Conservation (phyloP, 2,797 vertebrate species). For the Schizopygopsis malacanthus region DNA sequence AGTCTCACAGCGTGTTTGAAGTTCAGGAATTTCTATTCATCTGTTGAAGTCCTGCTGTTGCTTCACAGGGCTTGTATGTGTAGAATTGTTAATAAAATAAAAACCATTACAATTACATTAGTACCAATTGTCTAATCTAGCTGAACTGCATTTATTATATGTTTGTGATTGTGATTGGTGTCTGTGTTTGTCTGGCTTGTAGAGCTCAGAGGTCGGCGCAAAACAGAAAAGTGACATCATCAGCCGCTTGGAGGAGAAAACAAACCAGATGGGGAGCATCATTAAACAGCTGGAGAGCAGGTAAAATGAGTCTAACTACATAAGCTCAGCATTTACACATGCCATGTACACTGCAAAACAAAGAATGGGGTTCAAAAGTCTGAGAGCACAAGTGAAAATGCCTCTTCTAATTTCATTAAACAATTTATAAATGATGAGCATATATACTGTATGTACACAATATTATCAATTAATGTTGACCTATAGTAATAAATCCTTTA, state of each 20-base stretch:
- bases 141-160: neutral
- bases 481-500: neutral
- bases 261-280: constrained; percentile 94
- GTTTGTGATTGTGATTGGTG: neutral
- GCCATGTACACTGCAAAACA: neutral
- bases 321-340: neutral
- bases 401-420: neutral
- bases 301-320: constrained; percentile 72
- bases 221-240: constrained; percentile 96
- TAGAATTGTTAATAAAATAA: neutral
- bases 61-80: neutral
- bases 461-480: neutral
- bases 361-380: neutral
- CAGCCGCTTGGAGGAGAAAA: constrained; percentile 93
- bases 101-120: neutral
- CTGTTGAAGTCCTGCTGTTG: neutral
- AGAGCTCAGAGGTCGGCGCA: constrained; percentile 88
- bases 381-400: neutral
- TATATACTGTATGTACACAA: no score
- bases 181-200: constrained; percentile 46
- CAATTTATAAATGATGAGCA: neutral
- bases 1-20: no score
- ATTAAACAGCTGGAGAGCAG: constrained; percentile 96
- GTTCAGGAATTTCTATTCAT: neutral
- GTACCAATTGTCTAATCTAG: neutral